Percentiles rank a stretch among this genome's conserved stretches.
Conservation (phyloP, 2,888 invertebrate species). For the Tenodera sinensis region DNA sequence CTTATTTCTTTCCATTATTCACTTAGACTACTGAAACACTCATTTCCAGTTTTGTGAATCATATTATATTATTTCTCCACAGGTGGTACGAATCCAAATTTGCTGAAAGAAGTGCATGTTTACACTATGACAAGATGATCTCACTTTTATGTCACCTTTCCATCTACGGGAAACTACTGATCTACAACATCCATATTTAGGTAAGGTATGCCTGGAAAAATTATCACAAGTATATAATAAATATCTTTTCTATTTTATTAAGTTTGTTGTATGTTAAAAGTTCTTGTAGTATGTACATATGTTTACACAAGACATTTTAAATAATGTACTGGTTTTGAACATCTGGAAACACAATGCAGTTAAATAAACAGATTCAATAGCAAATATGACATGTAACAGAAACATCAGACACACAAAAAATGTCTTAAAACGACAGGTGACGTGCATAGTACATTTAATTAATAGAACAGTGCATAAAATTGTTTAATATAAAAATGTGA, state of each 20-base stretch:
- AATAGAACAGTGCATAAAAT: neutral
- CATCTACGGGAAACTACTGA: constrained; percentile 50
- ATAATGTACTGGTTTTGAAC: neutral
- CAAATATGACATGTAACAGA: neutral
- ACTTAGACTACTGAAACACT: too few species aligned
- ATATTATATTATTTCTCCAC: constrained; percentile 32
- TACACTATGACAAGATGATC: constrained; percentile 95
- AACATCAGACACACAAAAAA: neutral
- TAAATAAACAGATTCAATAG: neutral
- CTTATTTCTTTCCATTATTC: too few species aligned
- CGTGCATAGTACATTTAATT: neutral
- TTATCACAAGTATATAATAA: neutral
- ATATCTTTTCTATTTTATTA: neutral
- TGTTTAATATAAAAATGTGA: neutral
- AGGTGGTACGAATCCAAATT: constrained; percentile 93
- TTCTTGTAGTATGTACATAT: neutral
- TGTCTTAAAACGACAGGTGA: neutral
- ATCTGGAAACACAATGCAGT: neutral
- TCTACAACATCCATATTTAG: neutral
- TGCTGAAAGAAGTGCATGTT: constrained; percentile 96
- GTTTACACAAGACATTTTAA: neutral
- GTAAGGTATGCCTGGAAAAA: neutral
- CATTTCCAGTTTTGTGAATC: neutral
- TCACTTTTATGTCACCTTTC: constrained; percentile 87
- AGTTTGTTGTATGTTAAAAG: neutral